Evolutionary conservation across 2,888 invertebrate genomes (phyloP).

Genomic region (Pocota personata): DNA sequence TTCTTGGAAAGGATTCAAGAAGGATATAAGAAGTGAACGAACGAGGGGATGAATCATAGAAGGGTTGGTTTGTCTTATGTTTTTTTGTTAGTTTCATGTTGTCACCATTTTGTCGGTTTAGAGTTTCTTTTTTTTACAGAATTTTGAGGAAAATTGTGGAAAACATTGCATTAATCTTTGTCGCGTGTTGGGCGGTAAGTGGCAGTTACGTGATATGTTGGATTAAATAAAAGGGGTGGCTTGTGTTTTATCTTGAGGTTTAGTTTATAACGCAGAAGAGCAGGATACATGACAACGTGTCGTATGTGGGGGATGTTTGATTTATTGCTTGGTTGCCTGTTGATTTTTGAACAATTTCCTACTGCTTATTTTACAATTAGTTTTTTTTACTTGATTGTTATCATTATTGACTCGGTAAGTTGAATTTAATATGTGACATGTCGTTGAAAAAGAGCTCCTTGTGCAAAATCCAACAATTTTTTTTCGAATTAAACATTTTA

Average conservation of each 20-base stretch:
- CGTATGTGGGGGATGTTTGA: slow-evolving; percentile 58
- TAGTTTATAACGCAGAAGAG: slow-evolving; percentile 55
- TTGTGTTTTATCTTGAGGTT: slow-evolving; percentile 59
- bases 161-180: slow-evolving; percentile 70
- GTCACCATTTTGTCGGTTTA: slow-evolving; percentile 68
- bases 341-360: slow-evolving; percentile 15
- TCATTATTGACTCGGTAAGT: no score
- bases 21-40: not conserved
- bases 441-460: no score
- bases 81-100: slow-evolving; percentile 46
- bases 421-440: no score
- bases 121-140: slow-evolving; percentile 26
- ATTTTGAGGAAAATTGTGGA: slow-evolving; percentile 52
- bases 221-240: slow-evolving; percentile 48
- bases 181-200: slow-evolving; percentile 69
- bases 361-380: not conserved
- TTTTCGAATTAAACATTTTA: no score
- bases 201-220: slow-evolving; percentile 67
- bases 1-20: not conserved
- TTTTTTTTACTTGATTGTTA: not conserved
- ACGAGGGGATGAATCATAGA: slow-evolving; percentile 53
- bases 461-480: no score
- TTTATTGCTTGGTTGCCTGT: slow-evolving; percentile 52
- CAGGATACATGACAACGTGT: slow-evolving; percentile 44
- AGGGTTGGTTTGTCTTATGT: slow-evolving; percentile 61